phyloP scores from a whole-genome alignment of 2,888 invertebrate species.

The Oscheius sp. region DNA sequence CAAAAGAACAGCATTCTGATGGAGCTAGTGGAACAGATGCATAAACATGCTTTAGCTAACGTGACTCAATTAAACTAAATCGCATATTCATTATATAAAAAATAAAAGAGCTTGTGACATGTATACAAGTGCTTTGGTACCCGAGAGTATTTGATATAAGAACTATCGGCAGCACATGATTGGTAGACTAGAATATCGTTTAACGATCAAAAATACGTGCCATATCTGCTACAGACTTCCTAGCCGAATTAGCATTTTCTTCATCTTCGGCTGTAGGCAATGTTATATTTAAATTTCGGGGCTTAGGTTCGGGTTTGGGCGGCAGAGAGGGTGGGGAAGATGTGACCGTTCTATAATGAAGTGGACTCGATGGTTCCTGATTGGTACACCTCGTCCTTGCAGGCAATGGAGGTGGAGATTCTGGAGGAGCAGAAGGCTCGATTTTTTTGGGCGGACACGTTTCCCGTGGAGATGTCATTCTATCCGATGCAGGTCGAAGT shows the following conservation, averaged over 20 bases:
- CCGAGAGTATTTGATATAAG: background rate
- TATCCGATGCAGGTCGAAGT: constrained; percentile 38
- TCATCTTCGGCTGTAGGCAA: constrained; percentile 40
- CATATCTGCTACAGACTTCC: constrained; percentile 59
- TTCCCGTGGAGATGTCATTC: constrained; percentile 25
- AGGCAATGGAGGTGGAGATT: constrained; percentile 47
- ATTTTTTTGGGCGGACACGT: constrained; percentile 33
- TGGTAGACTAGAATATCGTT: constrained; percentile 8
- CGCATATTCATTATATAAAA: background rate
- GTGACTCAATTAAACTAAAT: background rate
- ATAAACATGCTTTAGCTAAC: too few relatives aligned
- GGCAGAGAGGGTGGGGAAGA: constrained; percentile 47
- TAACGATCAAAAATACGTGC: constrained; percentile 46
- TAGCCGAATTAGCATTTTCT: constrained; percentile 53
- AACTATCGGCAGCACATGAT: too few relatives aligned
- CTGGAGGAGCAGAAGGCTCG: constrained; percentile 22
- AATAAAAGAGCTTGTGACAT: constrained; percentile 16
- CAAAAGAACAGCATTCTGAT: too few relatives aligned
- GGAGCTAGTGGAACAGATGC: too few relatives aligned
- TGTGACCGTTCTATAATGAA: too few relatives aligned
- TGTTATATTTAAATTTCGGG: constrained; percentile 29
- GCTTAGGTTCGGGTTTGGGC: constrained; percentile 48
- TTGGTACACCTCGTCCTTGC: constrained; percentile 31
- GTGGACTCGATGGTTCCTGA: too few relatives aligned
- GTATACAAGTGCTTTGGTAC: constrained; percentile 22